A percentile compares a stretch with the other conserved stretches of the same genome.
Conservation (phyloP, 1,140 invertebrate species). For the Episyrphus balteatus region DNA sequence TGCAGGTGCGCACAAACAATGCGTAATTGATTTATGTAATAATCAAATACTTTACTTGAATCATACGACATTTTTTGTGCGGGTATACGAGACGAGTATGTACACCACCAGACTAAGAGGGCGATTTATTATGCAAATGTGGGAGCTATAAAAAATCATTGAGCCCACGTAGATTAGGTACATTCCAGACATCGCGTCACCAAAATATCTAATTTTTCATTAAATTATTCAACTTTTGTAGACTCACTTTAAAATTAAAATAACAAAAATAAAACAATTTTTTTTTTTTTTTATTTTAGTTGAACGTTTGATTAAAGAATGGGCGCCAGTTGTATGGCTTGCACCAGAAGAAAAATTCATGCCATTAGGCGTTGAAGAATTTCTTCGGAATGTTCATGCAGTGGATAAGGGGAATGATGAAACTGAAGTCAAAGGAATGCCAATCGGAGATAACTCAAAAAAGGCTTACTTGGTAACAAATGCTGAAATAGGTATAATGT, state of each 20-base stretch:
- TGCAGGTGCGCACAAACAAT: too few relatives aligned
- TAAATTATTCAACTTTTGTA: not conserved
- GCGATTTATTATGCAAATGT: too few relatives aligned
- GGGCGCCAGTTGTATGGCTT: conserved; percentile 54
- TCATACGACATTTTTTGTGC: too few relatives aligned
- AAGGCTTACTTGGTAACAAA: conserved; percentile 44
- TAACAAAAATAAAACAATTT: not conserved
- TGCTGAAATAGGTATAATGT: conserved; percentile 37
- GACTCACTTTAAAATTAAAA: not conserved
- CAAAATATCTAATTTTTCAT: not conserved
- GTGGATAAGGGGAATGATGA: conserved; percentile 24
- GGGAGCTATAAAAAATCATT: too few relatives aligned
- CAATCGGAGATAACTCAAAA: conserved; percentile 32
- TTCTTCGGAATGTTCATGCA: conserved; percentile 45
- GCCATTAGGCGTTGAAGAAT: conserved; percentile 47
- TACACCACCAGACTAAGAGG: too few relatives aligned
- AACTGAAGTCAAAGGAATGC: conserved; percentile 18
- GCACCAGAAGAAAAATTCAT: conserved; percentile 51
- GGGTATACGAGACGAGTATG: too few relatives aligned
- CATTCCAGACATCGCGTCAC: not conserved
- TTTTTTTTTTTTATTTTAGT: conserved; percentile 29
- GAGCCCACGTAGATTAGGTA: too few relatives aligned
- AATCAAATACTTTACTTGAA: too few relatives aligned
- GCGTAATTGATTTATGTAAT: too few relatives aligned
- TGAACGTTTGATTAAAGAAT: conserved; percentile 40